phyloP scores from a whole-genome alignment of 2,113 vertebrate species.

The Bos javanicus region DNA sequence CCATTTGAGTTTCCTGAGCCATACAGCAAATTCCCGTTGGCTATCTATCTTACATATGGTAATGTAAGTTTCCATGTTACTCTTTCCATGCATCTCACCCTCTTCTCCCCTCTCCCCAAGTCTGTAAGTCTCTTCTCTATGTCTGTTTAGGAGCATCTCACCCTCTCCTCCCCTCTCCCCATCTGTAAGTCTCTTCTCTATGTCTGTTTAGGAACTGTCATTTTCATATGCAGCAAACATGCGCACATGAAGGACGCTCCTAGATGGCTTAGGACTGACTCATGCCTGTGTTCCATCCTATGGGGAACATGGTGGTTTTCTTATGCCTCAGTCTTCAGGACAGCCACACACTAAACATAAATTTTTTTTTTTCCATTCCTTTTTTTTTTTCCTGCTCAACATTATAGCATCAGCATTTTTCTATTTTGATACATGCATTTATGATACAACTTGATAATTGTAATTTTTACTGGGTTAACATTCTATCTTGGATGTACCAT shows the following conservation, averaged over 20 bases:
- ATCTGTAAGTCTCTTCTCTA: not conserved
- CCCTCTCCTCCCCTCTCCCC: not conserved
- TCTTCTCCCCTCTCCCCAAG: not conserved
- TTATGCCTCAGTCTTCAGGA: not conserved
- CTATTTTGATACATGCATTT: not conserved
- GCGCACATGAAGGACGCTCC: not conserved
- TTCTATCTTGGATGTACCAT: not conserved
- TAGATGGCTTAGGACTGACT: not conserved
- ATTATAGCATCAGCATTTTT: not conserved
- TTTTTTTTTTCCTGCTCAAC: not conserved
- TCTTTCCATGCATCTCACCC: not conserved
- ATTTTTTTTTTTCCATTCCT: not conserved
- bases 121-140: not conserved
- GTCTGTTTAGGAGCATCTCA: not conserved
- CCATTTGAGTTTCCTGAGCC: not conserved
- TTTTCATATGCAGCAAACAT: not conserved
- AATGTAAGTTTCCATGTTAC: not conserved
- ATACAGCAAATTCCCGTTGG: not conserved
- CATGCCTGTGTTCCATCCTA: not conserved
- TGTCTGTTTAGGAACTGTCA: not conserved
- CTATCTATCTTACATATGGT: not conserved
- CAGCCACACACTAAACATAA: not conserved
- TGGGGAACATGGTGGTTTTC: not conserved
- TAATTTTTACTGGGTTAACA: not conserved
- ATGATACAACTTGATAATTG: not conserved